Percentiles rank a stretch among this genome's conserved stretches.
Evolutionary conservation across 2,797 vertebrate genomes (phyloP).

Genomic region (Cossypha polioptera): DNA sequence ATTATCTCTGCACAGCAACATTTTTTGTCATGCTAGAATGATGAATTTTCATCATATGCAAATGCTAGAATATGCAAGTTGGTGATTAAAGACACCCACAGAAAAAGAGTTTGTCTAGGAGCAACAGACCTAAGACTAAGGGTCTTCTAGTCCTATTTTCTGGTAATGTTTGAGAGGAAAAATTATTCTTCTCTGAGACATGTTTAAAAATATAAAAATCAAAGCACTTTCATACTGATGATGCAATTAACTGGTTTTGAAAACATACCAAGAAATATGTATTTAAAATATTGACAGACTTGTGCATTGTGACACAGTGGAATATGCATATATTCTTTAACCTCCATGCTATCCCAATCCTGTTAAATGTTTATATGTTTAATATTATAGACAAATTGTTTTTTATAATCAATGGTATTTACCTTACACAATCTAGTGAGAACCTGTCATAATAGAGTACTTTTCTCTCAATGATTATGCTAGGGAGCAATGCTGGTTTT

Average conservation of each 20-base stretch:
- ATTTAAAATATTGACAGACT: neutral
- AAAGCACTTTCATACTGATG: neutral
- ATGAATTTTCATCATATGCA: conserved; percentile 11
- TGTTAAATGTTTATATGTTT: neutral
- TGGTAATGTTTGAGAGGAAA: neutral
- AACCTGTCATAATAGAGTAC: neutral
- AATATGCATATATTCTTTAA: neutral
- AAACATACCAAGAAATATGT: neutral
- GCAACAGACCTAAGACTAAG: neutral
- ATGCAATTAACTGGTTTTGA: neutral
- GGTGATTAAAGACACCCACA: neutral
- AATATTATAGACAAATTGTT: neutral
- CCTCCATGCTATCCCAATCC: neutral
- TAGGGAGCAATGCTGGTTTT: neutral
- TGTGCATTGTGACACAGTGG: neutral
- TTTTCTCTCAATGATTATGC: neutral
- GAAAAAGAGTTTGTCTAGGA: neutral
- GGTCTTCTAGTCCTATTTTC: neutral
- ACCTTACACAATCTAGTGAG: neutral
- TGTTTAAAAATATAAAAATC: neutral
- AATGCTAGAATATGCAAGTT: neutral
- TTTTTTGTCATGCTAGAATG: neutral
- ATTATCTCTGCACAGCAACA: neutral
- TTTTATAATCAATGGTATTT: neutral
- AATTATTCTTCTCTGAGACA: neutral